Evolutionary conservation across 2,113 vertebrate genomes (phyloP), one percentile per base, ranked within the genome.

Genomic region (Hyperoodon ampullatus): DNA sequence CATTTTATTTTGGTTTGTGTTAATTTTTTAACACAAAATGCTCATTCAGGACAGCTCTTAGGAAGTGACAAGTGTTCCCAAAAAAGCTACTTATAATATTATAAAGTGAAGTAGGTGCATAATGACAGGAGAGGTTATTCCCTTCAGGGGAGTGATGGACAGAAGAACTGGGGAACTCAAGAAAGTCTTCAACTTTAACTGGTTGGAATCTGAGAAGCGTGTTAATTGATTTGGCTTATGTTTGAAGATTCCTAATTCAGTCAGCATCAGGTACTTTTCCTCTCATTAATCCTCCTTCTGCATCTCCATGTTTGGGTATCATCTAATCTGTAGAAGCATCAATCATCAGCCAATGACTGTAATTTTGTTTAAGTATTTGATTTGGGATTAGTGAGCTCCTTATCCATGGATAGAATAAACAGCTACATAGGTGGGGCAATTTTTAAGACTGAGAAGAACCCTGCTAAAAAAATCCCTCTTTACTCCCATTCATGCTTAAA

Each of bases 321-420:
- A 26, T 94, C 11, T 47, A 71, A 72, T 85, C 16, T 90, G 39
- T 33, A 65, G 39, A 92, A 44, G 24, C 30, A 87, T n/a, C 14
- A 60, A 33, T 35, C 42, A 77, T 26, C 92, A 74, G 2, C 42
- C 28, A 80, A 75, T 10, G 63, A 13, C 23, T 78, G 30, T 9
- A 50, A 50, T 93, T 94, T 97, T 58, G 61, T 96, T 93, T 71
- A 91, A 83, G 58, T 47, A 60, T 90, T 94, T 92, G 78, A 97
- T 90, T 74, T 94, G 60, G 47, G 88, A 92, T 75, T 70, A 96
- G 19, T 35, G 55, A 72, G 24, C 42, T 97, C 33, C 4, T 77
- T 74, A 72, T 82, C 30, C 1, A 1, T 24, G 30, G 30, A 33
- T 18, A 82, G 14, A 90, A 19, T 77, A 44, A 94, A 80, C 42